phyloP scores from a whole-genome alignment of 2,797 vertebrate species.

The Tragelaphus eurycerus region DNA sequence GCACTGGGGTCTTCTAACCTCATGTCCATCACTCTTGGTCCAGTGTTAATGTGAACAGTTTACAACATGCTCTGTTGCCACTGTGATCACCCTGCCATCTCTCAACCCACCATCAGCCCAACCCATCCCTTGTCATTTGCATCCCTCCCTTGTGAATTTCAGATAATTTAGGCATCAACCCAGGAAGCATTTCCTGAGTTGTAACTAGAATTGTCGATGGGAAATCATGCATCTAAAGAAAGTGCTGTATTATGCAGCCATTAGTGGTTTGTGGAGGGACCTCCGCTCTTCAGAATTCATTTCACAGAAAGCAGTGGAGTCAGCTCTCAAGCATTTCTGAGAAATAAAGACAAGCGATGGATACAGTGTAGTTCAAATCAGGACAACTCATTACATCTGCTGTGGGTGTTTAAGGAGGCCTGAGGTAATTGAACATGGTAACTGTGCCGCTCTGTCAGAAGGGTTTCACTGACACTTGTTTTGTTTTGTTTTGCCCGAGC shows the following conservation, averaged over 20 bases:
- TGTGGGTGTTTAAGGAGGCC: constrained; percentile 27
- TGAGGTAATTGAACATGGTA: constrained; percentile 49
- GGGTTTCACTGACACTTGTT: constrained; percentile 55
- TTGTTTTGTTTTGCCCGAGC: constrained; percentile 56
- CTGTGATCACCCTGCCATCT: neutral
- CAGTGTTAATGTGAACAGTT: neutral
- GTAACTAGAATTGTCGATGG: constrained; percentile 31
- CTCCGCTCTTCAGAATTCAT: constrained; percentile 61
- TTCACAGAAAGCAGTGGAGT: constrained; percentile 24
- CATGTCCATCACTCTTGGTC: neutral
- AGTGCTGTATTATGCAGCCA: constrained; percentile 34
- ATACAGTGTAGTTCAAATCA: constrained; percentile 30
- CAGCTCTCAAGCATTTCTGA: constrained; percentile 51
- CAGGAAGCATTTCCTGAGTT: constrained; percentile 44
- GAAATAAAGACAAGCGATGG: constrained; percentile 49
- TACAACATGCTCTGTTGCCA: fast-evolving
- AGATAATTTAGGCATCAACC: constrained; percentile 16
- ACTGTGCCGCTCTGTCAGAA: constrained; percentile 28
- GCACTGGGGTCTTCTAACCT: neutral
- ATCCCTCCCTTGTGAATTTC: constrained; percentile 32
- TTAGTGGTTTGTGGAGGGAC: constrained; percentile 48
- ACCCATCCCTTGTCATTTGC: neutral
- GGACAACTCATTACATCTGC: constrained; percentile 45
- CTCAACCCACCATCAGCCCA: neutral
- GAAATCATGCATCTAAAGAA: constrained; percentile 59